These are phyloP conservation scores for Drosophila quinaria DNA, from an alignment of 2,888 invertebrate species.

Conservation along the genomic window DNA sequence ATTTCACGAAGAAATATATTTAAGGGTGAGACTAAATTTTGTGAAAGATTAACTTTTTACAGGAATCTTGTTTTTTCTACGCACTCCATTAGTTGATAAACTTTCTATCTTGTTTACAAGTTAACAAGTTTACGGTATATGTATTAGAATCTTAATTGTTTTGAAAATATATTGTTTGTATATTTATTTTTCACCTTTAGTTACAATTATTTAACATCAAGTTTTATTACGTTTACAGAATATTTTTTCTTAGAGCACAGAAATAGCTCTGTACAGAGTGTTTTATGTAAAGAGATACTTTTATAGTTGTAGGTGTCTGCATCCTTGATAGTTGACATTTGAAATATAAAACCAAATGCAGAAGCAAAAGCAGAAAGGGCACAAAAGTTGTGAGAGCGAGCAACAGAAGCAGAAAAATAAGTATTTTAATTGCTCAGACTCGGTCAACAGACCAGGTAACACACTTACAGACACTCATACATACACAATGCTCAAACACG, in stretches of 20 bases:
- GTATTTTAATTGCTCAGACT: slow-evolving; percentile 58
- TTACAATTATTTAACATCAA: too few relatives aligned
- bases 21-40: too few relatives aligned
- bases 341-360: slow-evolving; percentile 11
- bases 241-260: not conserved
- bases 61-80: too few relatives aligned
- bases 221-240: not conserved
- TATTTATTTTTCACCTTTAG: too few relatives aligned
- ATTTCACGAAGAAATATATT: too few relatives aligned
- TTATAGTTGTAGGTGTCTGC: slow-evolving; percentile 2
- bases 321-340: slow-evolving; percentile 75
- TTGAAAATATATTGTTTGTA: too few relatives aligned
- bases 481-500: not conserved
- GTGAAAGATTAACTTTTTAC: too few relatives aligned
- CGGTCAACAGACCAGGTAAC: slow-evolving; percentile 43
- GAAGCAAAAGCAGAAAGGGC: slow-evolving; percentile 6
- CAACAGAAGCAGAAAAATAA: slow-evolving; percentile 23
- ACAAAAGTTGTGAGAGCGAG: not conserved
- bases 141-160: too few relatives aligned
- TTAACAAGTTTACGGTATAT: too few relatives aligned
- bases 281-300: not conserved
- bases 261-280: not conserved
- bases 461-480: slow-evolving; percentile 7
- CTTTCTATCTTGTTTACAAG: too few relatives aligned
- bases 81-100: too few relatives aligned